Conservation (phyloP, 2,888 invertebrate species). For the Dusona sp. region DNA sequence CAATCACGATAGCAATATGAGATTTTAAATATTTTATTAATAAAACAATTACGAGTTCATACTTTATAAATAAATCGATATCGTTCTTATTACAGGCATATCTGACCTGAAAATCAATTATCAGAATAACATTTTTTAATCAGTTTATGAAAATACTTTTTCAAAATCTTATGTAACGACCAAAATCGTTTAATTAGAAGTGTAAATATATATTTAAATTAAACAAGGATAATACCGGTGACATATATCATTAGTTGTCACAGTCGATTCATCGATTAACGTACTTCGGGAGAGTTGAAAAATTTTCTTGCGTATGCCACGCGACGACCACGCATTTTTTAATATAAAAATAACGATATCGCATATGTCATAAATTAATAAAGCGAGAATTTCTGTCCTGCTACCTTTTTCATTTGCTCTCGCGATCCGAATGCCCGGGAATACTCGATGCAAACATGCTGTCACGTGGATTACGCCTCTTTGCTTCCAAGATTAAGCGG, state of each 20-base stretch:
- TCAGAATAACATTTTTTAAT: no score
- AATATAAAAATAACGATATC: conserved; percentile 44
- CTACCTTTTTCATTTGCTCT: conserved; percentile 9
- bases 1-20: no score
- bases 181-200: background rate
- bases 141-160: no score
- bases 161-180: background rate
- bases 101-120: no score
- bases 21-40: no score
- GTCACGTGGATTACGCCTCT: background rate
- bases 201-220: no score
- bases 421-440: background rate
- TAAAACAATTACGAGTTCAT: no score
- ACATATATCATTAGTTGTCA: background rate
- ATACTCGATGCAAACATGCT: background rate
- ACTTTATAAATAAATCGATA: no score
- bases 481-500: background rate
- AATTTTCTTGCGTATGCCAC: background rate
- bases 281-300: conserved; percentile 1
- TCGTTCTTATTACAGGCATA: no score
- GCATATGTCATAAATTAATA: conserved; percentile 53
- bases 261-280: conserved; percentile 41
- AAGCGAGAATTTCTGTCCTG: conserved; percentile 29
- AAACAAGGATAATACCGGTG: background rate
- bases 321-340: conserved; percentile 25